Evolutionary conservation across 2,113 vertebrate species (phyloP).

Genomic region (Cephalopterus ornatus): DNA sequence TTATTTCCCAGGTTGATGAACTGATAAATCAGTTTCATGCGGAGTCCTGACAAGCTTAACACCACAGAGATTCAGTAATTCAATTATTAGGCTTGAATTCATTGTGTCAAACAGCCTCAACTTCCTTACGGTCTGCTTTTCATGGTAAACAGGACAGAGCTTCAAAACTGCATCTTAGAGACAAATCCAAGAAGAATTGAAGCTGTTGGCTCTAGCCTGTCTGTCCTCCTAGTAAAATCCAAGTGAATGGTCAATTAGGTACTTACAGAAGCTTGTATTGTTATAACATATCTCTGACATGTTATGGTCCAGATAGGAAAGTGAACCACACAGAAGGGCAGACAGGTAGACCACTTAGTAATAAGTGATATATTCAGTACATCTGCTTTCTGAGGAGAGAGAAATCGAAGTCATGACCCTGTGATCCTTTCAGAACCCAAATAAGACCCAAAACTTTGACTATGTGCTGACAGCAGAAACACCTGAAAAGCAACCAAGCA

Average conservation of each 20-base stretch:
- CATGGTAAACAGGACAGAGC: not conserved
- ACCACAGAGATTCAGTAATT: not conserved
- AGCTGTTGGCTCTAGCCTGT: not conserved
- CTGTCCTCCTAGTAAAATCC: not conserved
- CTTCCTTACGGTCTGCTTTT: not conserved
- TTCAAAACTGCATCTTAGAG: not conserved
- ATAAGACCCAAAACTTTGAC: not conserved
- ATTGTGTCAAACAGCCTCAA: not conserved
- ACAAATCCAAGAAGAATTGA: not conserved
- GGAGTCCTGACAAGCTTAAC: not conserved
- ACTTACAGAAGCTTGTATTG: not conserved
- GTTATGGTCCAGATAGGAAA: not conserved
- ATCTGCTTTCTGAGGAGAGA: not conserved
- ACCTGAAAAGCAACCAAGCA: not conserved
- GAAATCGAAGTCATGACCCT: not conserved
- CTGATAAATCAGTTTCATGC: not conserved
- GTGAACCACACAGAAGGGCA: not conserved
- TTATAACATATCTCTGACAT: not conserved
- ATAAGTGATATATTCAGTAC: not conserved
- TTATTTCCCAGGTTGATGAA: not conserved
- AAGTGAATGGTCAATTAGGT: not conserved
- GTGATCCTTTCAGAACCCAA: not conserved
- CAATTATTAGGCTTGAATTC: not conserved
- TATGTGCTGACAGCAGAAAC: not conserved
- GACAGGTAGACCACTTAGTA: not conserved